phyloP scores from a whole-genome alignment of 2,797 vertebrate genomes.

The Chloroceryle inda region DNA sequence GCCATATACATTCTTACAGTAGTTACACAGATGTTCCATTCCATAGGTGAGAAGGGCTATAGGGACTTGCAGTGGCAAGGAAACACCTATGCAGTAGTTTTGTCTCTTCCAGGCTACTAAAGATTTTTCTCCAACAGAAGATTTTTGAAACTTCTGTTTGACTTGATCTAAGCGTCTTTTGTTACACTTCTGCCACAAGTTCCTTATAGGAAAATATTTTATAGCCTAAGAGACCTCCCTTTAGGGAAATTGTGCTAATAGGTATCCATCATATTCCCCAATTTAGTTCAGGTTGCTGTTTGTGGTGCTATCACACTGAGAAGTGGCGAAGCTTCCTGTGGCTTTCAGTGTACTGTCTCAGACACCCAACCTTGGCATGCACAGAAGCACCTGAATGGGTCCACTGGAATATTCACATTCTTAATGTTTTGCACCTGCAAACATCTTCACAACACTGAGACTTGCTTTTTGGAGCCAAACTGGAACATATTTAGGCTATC shows the following conservation, averaged over 20 bases:
- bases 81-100: background rate
- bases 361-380: fast-evolving
- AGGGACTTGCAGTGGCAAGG: background rate
- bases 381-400: fast-evolving
- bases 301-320: background rate
- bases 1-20: background rate
- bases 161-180: background rate
- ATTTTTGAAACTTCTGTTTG: background rate
- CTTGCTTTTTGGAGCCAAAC: background rate
- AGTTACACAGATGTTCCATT: background rate
- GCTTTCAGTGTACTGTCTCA: background rate
- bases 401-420: background rate
- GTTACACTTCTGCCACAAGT: background rate
- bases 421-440: background rate
- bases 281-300: background rate
- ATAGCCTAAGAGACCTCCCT: background rate
- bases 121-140: background rate
- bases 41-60: background rate
- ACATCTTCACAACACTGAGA: background rate
- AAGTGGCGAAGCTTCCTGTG: background rate
- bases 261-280: fast-evolving
- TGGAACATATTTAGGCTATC: background rate
- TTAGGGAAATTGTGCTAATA: background rate
- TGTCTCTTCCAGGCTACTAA: background rate
- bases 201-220: background rate